Percentiles rank a stretch among this genome's conserved stretches.
phyloP scores from a whole-genome alignment of 2,888 invertebrate genomes.

The Acholoe squamosa region DNA sequence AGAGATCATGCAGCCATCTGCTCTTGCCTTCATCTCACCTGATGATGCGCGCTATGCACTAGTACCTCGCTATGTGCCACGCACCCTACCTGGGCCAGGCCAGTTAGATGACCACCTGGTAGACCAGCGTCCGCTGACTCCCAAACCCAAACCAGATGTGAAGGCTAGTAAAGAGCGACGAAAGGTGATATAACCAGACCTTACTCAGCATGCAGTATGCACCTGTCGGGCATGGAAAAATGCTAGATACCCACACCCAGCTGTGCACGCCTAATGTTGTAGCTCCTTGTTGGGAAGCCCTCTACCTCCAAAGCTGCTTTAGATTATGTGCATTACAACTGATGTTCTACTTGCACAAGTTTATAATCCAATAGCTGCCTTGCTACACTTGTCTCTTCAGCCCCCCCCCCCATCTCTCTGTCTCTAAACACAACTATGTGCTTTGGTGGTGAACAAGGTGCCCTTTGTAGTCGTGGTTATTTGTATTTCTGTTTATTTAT shows the following conservation, averaged over 20 bases:
- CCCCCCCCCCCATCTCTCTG: too few species aligned
- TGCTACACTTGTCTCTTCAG: too few species aligned
- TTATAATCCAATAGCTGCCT: too few species aligned
- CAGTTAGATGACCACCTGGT: background rate
- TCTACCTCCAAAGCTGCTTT: too few species aligned
- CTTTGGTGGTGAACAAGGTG: too few species aligned
- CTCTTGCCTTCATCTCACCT: slow-evolving; percentile 12
- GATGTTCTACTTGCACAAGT: too few species aligned
- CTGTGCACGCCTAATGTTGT: too few species aligned
- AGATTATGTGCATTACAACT: too few species aligned
- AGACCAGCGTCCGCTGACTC: background rate
- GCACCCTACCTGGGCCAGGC: background rate
- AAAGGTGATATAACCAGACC: background rate
- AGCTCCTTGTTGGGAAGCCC: too few species aligned
- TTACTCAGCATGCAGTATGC: background rate
- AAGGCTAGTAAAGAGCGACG: background rate
- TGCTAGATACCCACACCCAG: too few species aligned
- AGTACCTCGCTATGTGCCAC: slow-evolving; percentile 36
- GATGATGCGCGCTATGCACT: slow-evolving; percentile 30
- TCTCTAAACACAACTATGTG: too few species aligned
- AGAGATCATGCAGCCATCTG: slow-evolving; percentile 59
- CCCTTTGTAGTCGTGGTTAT: background rate
- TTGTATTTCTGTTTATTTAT: background rate
- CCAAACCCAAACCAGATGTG: background rate
- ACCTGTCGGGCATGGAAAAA: background rate